A percentile compares a stretch with the other conserved stretches of the same genome.
Conservation (phyloP, 2,113 vertebrate species). For the Etia nguti region DNA sequence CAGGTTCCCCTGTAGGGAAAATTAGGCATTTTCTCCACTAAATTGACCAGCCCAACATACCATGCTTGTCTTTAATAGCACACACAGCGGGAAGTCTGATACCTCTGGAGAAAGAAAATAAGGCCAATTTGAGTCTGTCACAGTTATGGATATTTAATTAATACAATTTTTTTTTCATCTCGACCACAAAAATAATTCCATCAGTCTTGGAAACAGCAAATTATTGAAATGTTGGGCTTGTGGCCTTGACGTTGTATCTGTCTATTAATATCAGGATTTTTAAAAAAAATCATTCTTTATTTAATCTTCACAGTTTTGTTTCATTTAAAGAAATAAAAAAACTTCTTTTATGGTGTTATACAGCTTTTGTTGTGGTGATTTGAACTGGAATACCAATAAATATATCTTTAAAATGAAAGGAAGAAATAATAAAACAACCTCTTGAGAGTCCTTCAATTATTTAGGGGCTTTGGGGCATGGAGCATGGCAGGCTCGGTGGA, state of each 20-base stretch:
- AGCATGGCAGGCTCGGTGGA: neutral
- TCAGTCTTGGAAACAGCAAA: neutral
- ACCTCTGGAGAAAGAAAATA: neutral
- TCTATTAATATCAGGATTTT: neutral
- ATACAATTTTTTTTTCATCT: neutral
- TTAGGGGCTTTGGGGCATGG: slow-evolving; percentile 27
- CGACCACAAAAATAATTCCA: neutral
- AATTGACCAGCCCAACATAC: neutral
- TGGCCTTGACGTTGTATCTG: neutral
- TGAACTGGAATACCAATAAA: slow-evolving; percentile 17
- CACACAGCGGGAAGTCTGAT: neutral
- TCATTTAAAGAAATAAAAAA: neutral
- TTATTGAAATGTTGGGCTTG: neutral
- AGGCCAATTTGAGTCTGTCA: neutral
- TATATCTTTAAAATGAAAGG: neutral
- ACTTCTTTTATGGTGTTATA: neutral
- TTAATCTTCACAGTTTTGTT: neutral
- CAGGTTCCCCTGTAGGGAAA: neutral
- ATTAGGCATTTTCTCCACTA: neutral
- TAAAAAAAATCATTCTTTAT: neutral
- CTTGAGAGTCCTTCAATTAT: slow-evolving; percentile 38
- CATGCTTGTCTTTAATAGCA: neutral
- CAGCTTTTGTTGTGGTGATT: slow-evolving; percentile 15
- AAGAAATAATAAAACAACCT: neutral
- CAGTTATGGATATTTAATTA: slow-evolving; percentile 9